A percentile compares a stretch with the other conserved stretches of the same genome.
phyloP scores from a whole-genome alignment of 2,797 vertebrate species.

The Sebastes steindachneri region DNA sequence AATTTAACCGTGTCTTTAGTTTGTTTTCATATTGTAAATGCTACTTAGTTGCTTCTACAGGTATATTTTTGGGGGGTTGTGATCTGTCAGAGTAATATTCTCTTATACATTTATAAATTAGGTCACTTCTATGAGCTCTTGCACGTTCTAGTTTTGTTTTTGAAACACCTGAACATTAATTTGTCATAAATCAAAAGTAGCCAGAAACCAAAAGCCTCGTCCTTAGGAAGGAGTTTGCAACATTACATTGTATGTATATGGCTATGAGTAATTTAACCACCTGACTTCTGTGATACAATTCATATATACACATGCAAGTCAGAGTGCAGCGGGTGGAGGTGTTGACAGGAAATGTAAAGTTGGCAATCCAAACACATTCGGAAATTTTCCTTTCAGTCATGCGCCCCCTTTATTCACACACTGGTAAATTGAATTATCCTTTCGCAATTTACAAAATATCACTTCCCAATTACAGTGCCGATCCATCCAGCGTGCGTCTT shows the following conservation, averaged over 20 bases:
- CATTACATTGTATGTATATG: conserved; percentile 22
- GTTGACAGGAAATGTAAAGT: conserved; percentile 38
- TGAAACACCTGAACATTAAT: conserved; percentile 26
- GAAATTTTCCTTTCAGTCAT: conserved; percentile 1
- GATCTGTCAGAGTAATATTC: conserved; percentile 52
- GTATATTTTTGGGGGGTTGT: conserved; percentile 45
- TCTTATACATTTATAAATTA: conserved; percentile 55
- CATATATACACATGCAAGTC: conserved; percentile 21
- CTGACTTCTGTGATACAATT: conserved; percentile 34
- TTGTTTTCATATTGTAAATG: conserved; percentile 75
- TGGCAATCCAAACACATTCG: conserved; percentile 13
- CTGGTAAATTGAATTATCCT: conserved; percentile 29
- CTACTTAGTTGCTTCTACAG: conserved; percentile 69
- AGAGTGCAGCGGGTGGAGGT: conserved; percentile 2
- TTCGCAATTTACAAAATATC: conserved; percentile 22
- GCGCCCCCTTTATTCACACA: conserved; percentile 35
- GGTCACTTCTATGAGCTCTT: conserved; percentile 59
- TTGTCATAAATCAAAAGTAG: conserved; percentile 36
- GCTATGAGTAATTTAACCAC: conserved; percentile 28
- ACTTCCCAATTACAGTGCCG: conserved; percentile 40
- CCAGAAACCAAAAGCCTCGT: conserved; percentile 33
- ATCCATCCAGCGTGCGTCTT: conserved; percentile 67
- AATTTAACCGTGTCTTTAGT: conserved; percentile 61
- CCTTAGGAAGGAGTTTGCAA: conserved; percentile 8
- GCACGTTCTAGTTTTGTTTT: conserved; percentile 58